A percentile compares a stretch with the other conserved stretches of the same genome.
Evolutionary conservation across 2,797 vertebrate genomes (phyloP).

Genomic region (Linurgus olivaceus): DNA sequence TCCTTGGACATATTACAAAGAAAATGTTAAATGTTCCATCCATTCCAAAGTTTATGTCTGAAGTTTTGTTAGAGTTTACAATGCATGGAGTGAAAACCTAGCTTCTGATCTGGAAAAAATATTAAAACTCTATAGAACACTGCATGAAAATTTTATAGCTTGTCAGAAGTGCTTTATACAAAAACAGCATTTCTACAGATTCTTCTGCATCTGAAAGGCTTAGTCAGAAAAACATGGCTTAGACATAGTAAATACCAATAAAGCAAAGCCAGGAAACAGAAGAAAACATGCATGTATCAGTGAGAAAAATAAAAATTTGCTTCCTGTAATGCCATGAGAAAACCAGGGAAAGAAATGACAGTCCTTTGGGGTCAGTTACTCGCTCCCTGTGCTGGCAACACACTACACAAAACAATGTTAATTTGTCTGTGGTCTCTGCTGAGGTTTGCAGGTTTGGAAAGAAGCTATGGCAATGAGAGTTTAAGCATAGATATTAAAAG

Average conservation of each 20-base stretch:
- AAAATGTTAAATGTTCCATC: not conserved
- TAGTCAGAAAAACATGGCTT: not conserved
- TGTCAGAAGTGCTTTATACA: not conserved
- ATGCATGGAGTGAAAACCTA: not conserved
- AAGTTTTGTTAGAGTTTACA: not conserved
- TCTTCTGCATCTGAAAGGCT: not conserved
- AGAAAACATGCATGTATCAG: not conserved
- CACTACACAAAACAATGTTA: not conserved
- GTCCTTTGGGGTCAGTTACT: not conserved
- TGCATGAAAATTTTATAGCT: not conserved
- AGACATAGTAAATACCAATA: not conserved
- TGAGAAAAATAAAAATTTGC: not conserved
- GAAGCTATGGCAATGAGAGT: not conserved
- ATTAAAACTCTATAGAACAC: not conserved
- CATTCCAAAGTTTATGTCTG: not conserved
- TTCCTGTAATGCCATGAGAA: not conserved
- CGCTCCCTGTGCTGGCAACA: not conserved
- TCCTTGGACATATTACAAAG: not conserved
- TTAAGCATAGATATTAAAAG: no score
- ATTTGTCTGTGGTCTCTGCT: not conserved
- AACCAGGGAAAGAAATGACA: not conserved
- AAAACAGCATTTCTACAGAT: not conserved
- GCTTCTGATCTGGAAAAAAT: not conserved
- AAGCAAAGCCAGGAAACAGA: not conserved
- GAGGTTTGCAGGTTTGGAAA: not conserved